Percentiles rank a stretch among this genome's conserved stretches.
phyloP scores from a whole-genome alignment of 2,113 vertebrate genomes.

The Lagenorhynchus albirostris region DNA sequence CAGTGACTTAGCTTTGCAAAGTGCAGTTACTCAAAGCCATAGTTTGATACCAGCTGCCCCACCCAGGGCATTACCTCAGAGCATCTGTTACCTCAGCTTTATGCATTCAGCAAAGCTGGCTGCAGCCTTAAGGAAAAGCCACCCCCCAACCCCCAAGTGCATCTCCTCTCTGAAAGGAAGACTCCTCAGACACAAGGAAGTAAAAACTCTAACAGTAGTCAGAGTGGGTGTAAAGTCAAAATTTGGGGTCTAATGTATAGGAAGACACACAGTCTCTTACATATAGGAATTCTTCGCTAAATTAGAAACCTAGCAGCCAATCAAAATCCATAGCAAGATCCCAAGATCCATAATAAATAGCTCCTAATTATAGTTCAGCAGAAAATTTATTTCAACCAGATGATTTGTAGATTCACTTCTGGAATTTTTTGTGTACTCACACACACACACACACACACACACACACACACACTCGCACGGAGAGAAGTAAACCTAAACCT shows the following conservation, averaged over 20 bases:
- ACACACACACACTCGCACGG: conserved; percentile 10
- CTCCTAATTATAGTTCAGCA: conserved; percentile 78
- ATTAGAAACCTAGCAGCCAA: conserved; percentile 77
- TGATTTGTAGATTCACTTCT: conserved; percentile 79
- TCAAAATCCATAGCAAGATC: conserved; percentile 77
- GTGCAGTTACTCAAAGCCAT: background rate
- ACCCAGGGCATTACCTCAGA: background rate
- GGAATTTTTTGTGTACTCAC: conserved; percentile 53
- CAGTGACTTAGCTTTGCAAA: background rate
- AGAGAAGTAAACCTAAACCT: conserved; percentile 36
- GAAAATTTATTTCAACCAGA: conserved; percentile 80
- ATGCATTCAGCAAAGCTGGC: background rate
- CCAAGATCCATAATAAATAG: conserved; percentile 81
- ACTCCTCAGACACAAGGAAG: background rate
- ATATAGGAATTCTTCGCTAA: conserved; percentile 68
- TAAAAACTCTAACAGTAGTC: background rate
- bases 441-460: background rate
- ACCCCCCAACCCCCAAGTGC: background rate
- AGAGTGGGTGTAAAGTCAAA: background rate
- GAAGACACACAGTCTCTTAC: conserved; percentile 68
- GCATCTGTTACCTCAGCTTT: background rate
- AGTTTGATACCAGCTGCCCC: background rate
- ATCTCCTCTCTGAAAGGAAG: background rate
- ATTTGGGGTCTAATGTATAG: conserved; percentile 26
- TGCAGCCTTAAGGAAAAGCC: background rate